Percentiles rank a stretch among this genome's conserved stretches.
Conservation (phyloP, 2,888 invertebrate species). For the Penaeus monodon region DNA sequence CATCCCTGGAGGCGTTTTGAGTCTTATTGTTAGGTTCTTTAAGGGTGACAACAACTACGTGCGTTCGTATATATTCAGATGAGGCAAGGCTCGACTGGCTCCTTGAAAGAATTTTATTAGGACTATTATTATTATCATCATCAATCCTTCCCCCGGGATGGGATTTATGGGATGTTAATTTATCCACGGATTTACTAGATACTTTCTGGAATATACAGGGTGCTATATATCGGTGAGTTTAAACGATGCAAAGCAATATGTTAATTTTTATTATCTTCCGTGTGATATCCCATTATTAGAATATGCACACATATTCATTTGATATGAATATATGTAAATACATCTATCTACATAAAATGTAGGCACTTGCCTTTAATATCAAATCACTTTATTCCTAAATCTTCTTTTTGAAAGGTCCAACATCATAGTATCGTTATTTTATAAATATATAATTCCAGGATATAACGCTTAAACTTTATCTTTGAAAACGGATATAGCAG, state of each 20-base stretch:
- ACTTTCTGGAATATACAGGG: conserved; percentile 13
- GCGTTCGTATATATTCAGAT: conserved; percentile 32
- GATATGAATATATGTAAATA: no score
- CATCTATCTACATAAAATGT: no score
- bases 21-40: conserved; percentile 21
- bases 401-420: no score
- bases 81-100: not conserved
- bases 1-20: not conserved
- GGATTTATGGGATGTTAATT: conserved; percentile 52
- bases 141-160: conserved; percentile 21
- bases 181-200: conserved; percentile 34
- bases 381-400: no score
- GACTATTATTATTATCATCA: conserved; percentile 49
- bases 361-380: no score
- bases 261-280: no score
- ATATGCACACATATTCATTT: no score
- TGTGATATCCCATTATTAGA: no score
- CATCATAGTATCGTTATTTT: no score
- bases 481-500: no score
- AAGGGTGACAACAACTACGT: conserved; percentile 42
- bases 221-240: not conserved
- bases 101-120: conserved; percentile 32
- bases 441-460: no score
- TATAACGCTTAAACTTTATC: no score
- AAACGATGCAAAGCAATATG: not conserved